These are phyloP conservation scores for Acrossocheilus wenchowensis DNA, from an alignment of 2,797 vertebrate genomes.

Conservation along the genomic window DNA sequence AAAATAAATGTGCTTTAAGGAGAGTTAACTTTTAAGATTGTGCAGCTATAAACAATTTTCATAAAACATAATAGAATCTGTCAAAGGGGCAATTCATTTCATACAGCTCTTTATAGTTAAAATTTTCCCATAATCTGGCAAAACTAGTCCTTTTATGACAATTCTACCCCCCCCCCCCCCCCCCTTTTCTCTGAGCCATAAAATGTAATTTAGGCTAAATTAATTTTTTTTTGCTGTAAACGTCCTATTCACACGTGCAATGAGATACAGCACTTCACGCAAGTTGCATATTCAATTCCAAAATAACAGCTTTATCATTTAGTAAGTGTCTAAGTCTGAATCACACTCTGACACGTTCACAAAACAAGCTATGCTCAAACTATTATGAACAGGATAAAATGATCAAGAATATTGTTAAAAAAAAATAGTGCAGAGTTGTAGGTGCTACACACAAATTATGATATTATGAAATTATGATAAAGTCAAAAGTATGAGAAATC, in stretches of 20 bases:
- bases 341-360: neutral
- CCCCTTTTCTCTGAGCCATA: neutral
- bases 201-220: neutral
- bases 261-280: neutral
- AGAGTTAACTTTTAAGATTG: neutral
- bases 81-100: neutral
- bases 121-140: neutral
- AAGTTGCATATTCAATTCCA: neutral
- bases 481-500: neutral
- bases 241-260: neutral
- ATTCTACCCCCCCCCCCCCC: neutral
- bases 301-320: neutral
- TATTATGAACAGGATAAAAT: neutral
- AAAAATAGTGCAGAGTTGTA: neutral
- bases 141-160: neutral
- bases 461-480: too few relatives aligned
- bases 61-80: neutral
- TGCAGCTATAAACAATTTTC: neutral
- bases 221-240: neutral
- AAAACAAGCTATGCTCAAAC: neutral
- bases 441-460: neutral
- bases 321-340: neutral
- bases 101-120: neutral
- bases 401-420: neutral
- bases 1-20: constrained; percentile 5